Evolutionary conservation across 2,888 invertebrate species (phyloP), one percentile per base, ranked within the genome.

Genomic region (Teinopalpus imperialis): DNA sequence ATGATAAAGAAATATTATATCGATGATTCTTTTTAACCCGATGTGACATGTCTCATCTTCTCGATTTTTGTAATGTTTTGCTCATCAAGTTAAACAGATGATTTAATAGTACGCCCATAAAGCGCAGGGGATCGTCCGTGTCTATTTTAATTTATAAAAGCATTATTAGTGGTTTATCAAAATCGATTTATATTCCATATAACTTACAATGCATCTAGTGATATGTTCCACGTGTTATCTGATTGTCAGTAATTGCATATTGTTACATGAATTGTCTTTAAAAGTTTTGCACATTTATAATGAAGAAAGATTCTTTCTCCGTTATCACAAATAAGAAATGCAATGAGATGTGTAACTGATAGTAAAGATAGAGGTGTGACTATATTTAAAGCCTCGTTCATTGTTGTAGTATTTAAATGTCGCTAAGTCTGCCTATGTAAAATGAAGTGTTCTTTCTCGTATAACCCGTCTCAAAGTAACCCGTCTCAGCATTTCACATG

Each of bases 401-500:
- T 39, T 12, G 27, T 39, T 12, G 10, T 37, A 18, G 9, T 29
- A 10, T n/a, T 27, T 27, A 9, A 18, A 39, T 27, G 16, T 20
- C 10, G 20, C 18, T n/a, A 9, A 12, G 39, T 12, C 18, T 39
- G 6, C 7, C n/a, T 27, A n/a, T 10, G 3, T 12, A 6, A 8
- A 1, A 16, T 9, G 6, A 29, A 27, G 9, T 26, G 18, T 29
- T 21, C 0, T 23, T 0, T 23, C n/a, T 13, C 3, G 14, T 23
- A 6, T 3, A 16, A 4, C 16, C 2, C 9, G 18, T 21, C 23
- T 21, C 8, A 29, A 20, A 39, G 56, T n/a, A n/a, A n/a, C n/a
- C n/a, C n/a, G n/a, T 50, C 63, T 64, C 61, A 63, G 61, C 63
- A 61, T 49, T 51, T 46, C 46, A 54, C 31, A 21, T 21, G 13